phyloP scores from a whole-genome alignment of 2,113 vertebrate species.

The Microcebus ravelobensis region DNA sequence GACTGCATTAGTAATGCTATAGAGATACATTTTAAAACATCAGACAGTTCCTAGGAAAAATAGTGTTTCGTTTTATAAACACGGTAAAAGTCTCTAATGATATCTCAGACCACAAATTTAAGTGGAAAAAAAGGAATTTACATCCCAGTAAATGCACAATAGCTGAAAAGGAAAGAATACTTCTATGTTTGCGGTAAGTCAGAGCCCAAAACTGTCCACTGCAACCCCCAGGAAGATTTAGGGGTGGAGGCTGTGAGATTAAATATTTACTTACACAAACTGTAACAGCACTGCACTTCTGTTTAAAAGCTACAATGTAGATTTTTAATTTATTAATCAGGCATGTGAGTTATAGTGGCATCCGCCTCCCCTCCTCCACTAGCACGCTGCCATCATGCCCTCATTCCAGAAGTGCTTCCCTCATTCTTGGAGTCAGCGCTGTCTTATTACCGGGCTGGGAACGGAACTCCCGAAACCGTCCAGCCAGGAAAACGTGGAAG shows the following conservation, averaged over 20 bases:
- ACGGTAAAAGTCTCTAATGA: not conserved
- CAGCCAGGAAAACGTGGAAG: not conserved
- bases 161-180: not conserved
- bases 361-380: not conserved
- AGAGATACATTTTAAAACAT: not conserved
- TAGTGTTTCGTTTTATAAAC: not conserved
- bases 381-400: fast-evolving
- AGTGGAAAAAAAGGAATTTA: not conserved
- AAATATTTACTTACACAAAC: not conserved
- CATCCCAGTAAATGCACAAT: not conserved
- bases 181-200: not conserved
- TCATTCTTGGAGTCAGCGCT: not conserved
- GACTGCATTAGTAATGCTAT: not conserved
- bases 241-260: fast-evolving
- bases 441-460: not conserved
- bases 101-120: not conserved
- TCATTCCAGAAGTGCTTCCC: not conserved
- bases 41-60: not conserved
- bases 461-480: not conserved
- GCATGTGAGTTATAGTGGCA: not conserved
- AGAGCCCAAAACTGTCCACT: not conserved
- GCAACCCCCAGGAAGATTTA: not conserved
- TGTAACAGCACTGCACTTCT: not conserved
- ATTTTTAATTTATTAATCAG: not conserved
- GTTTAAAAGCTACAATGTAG: not conserved